phyloP scores from a whole-genome alignment of 2,888 invertebrate species.

The Lottia gigantea region DNA sequence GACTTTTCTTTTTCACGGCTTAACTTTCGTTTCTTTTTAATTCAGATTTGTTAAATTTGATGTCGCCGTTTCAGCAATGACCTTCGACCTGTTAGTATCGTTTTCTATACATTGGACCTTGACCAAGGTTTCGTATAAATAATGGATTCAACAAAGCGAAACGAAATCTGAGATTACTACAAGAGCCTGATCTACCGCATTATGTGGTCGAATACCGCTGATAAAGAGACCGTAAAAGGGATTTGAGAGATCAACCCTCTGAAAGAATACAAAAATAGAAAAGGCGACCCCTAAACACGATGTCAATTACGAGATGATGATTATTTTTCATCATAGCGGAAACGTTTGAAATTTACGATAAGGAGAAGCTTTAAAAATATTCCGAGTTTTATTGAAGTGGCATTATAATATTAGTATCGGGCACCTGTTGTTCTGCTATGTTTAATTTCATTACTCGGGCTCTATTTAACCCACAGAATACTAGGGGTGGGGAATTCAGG shows the following conservation, averaged over 20 bases:
- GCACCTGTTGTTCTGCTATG: too few species aligned
- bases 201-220: not conserved
- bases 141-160: slow-evolving; percentile 2
- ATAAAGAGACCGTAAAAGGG: not conserved
- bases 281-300: not conserved
- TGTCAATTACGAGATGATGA: not conserved
- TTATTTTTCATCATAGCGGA: not conserved
- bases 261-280: not conserved
- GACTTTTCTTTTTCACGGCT: not conserved
- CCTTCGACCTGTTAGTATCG: not conserved
- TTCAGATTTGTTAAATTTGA: slow-evolving; percentile 6
- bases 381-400: too few species aligned
- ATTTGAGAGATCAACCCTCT: not conserved
- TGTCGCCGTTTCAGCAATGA: slow-evolving; percentile 8
- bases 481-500: too few species aligned
- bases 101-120: not conserved
- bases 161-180: not conserved
- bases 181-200: not conserved
- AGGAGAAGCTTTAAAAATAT: not conserved
- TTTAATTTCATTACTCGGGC: too few species aligned
- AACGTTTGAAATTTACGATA: not conserved
- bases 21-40: slow-evolving; percentile 4
- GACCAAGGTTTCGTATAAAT: slow-evolving; percentile 1
- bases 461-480: too few species aligned
- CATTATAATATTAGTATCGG: too few species aligned